Conservation (phyloP, 1,140 invertebrate species). For the Drosophila seguyi region DNA sequence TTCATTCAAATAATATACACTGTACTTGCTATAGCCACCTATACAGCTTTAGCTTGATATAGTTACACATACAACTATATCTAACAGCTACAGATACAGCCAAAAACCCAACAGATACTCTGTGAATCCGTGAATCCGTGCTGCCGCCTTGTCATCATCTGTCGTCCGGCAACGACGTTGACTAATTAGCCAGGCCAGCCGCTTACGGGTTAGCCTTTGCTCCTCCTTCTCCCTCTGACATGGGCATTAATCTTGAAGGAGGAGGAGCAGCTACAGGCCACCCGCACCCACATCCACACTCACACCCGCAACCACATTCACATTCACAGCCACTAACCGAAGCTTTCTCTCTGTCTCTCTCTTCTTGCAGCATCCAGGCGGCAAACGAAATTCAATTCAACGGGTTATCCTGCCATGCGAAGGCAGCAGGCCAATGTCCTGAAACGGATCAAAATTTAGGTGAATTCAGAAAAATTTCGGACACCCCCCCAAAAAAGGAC, state of each 20-base stretch:
- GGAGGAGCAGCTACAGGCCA: slow-evolving; percentile 1
- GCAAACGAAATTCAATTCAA: slow-evolving; percentile 24
- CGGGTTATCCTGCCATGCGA: slow-evolving; percentile 15
- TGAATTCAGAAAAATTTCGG: slow-evolving; percentile 67
- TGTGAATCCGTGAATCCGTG: slow-evolving; percentile 9
- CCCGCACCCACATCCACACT: neutral
- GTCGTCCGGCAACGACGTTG: slow-evolving; percentile 45
- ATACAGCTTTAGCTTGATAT: neutral
- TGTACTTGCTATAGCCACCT: neutral
- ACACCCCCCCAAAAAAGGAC: slow-evolving; percentile 19
- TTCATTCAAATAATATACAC: neutral
- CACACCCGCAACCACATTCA: neutral
- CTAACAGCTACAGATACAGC: slow-evolving; percentile 6
- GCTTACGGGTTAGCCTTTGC: slow-evolving; percentile 41
- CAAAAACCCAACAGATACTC: neutral
- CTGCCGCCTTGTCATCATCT: slow-evolving; percentile 21
- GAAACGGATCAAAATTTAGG: slow-evolving; percentile 76
- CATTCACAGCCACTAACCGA: neutral
- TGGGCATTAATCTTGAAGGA: slow-evolving; percentile 58
- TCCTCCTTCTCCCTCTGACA: slow-evolving; percentile 19
- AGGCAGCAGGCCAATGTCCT: slow-evolving; percentile 57
- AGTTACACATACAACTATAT: neutral
- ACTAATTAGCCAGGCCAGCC: slow-evolving; percentile 58
- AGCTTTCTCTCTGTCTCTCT: neutral
- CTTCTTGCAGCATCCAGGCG: slow-evolving; percentile 55